These are phyloP conservation scores for Andrena marginata DNA, from an alignment of 2,888 invertebrate species.

Conservation along the genomic window DNA sequence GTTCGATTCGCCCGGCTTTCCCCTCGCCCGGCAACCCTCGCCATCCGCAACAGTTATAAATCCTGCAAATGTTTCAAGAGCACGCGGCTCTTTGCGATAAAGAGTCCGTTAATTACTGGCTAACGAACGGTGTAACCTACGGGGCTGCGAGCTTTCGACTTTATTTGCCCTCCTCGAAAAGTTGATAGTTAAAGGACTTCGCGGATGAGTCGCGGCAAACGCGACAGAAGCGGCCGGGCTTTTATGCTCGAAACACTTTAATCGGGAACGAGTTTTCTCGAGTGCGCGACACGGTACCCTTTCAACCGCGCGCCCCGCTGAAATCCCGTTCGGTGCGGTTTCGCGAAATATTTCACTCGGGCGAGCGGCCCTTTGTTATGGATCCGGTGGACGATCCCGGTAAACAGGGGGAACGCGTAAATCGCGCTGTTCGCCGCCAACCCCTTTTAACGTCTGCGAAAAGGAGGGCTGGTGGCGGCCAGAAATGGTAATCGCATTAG, in stretches of 20 bases:
- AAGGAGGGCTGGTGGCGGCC: neutral
- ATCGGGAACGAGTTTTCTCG: conserved; percentile 43
- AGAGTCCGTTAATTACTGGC: conserved; percentile 49
- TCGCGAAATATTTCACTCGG: conserved; percentile 7
- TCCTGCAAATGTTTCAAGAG: conserved; percentile 36
- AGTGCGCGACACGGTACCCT: conserved; percentile 17
- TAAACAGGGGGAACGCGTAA: conserved; percentile 10
- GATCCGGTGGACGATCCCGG: neutral
- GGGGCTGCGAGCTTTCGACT: conserved; percentile 15
- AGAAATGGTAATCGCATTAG: conserved; percentile 1
- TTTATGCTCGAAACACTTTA: conserved; percentile 56
- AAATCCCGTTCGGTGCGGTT: conserved; percentile 8
- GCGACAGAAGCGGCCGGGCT: conserved; percentile 15
- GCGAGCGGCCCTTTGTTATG: conserved; percentile 4
- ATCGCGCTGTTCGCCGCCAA: neutral
- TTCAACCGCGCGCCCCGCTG: conserved; percentile 23
- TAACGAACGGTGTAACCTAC: conserved; percentile 44
- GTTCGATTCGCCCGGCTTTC: neutral
- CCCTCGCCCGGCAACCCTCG: neutral
- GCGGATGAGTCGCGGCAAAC: conserved; percentile 34
- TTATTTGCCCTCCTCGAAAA: conserved; percentile 37
- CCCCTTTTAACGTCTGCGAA: neutral
- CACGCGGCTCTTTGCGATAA: conserved; percentile 23
- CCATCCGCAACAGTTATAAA: conserved; percentile 20
- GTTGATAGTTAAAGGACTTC: conserved; percentile 44